A percentile compares a stretch with the other conserved stretches of the same genome.
phyloP scores from a whole-genome alignment of 1,140 invertebrate species.

The Pemphigus obesinymphae region DNA sequence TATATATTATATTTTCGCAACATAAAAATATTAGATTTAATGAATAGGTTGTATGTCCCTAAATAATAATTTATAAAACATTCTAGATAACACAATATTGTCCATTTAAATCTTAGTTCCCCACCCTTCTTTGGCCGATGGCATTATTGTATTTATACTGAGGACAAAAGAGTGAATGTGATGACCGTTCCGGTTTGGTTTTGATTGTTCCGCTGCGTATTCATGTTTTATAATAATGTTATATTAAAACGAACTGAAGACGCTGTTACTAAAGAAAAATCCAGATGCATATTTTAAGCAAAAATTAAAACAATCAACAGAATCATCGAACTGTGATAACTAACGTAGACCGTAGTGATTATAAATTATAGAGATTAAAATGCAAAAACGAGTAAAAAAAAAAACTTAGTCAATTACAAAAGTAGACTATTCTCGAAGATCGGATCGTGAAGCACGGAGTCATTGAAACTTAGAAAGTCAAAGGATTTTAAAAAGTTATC shows the following conservation, averaged over 20 bases:
- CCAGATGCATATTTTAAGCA: neutral
- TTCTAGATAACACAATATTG: neutral
- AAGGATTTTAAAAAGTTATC: neutral
- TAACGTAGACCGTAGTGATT: neutral
- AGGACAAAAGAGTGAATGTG: conserved; percentile 35
- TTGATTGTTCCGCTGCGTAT: conserved; percentile 24
- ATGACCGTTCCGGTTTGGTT: conserved; percentile 36
- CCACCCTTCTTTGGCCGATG: neutral
- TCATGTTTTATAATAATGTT: conserved; percentile 19
- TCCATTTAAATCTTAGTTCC: neutral
- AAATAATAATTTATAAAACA: too few relatives aligned
- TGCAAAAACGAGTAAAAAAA: neutral
- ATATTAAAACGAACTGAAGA: conserved; percentile 19
- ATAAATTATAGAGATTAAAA: neutral
- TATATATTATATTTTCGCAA: neutral
- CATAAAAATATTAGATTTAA: neutral
- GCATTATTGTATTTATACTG: neutral
- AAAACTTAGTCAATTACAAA: neutral
- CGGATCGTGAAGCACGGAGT: neutral
- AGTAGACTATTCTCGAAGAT: neutral
- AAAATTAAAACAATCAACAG: conserved; percentile 13
- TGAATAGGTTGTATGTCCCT: too few relatives aligned
- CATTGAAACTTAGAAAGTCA: conserved; percentile 12
- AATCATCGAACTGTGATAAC: conserved; percentile 18
- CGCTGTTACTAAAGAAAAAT: neutral